Evolutionary conservation across 2,888 invertebrate genomes (phyloP).

Genomic region (Nomada ferruginata): DNA sequence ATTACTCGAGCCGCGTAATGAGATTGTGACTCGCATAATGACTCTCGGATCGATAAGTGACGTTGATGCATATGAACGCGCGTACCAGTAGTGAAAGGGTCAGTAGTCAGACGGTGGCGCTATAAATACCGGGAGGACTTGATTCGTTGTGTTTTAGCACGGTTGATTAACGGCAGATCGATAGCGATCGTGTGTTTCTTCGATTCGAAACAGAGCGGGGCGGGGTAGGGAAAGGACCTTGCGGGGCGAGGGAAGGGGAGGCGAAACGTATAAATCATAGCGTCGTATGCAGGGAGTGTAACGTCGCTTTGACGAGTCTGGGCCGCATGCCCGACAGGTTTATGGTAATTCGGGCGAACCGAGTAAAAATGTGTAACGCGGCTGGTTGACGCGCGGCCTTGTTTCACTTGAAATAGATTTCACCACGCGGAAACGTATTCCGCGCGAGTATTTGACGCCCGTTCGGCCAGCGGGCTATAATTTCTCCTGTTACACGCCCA

Average conservation of each 20-base stretch:
- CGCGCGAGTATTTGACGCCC: slow-evolving; percentile 52
- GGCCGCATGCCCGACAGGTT: slow-evolving; percentile 56
- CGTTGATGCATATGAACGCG: slow-evolving; percentile 61
- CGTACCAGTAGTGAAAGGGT: slow-evolving; percentile 62
- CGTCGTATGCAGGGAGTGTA: slow-evolving; percentile 32
- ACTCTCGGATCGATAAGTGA: slow-evolving; percentile 63
- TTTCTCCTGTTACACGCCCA: slow-evolving; percentile 37
- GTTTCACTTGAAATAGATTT: slow-evolving; percentile 72
- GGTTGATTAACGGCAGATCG: slow-evolving; percentile 54
- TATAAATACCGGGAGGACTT: slow-evolving; percentile 63
- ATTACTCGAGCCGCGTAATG: slow-evolving; percentile 55
- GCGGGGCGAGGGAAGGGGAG: background rate
- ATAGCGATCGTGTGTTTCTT: slow-evolving; percentile 36
- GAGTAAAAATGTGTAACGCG: slow-evolving; percentile 67
- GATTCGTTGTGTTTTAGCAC: slow-evolving; percentile 58
- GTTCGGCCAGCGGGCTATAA: slow-evolving; percentile 34
- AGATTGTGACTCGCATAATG: slow-evolving; percentile 61
- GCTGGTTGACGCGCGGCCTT: slow-evolving; percentile 64
- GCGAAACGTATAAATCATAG: background rate
- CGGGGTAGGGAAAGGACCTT: background rate
- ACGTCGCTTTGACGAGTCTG: slow-evolving; percentile 36
- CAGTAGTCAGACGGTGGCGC: slow-evolving; percentile 61
- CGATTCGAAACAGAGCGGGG: background rate
- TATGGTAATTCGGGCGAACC: slow-evolving; percentile 65
- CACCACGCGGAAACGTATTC: slow-evolving; percentile 60